These are phyloP conservation scores for Vidua macroura DNA, from an alignment of 2,113 vertebrate genomes.

Conservation along the genomic window DNA sequence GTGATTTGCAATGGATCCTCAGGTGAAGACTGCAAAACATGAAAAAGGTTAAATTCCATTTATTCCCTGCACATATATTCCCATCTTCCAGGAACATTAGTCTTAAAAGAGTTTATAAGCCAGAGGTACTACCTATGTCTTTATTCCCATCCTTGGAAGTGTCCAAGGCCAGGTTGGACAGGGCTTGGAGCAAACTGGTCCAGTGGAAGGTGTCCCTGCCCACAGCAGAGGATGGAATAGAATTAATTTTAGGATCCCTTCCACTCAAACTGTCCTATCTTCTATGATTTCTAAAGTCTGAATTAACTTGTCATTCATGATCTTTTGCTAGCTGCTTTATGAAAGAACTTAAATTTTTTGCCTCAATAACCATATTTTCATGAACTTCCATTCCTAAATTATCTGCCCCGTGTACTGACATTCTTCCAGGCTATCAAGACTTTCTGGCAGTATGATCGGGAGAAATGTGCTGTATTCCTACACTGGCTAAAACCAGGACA, in stretches of 20 bases:
- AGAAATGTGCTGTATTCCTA: not conserved
- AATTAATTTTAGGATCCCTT: not conserved
- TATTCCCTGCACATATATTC: not conserved
- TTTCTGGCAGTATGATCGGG: not conserved
- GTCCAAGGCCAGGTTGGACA: not conserved
- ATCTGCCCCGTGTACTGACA: not conserved
- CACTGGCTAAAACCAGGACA: not conserved
- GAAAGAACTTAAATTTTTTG: not conserved
- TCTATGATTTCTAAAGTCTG: not conserved
- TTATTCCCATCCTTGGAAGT: not conserved
- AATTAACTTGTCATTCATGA: not conserved
- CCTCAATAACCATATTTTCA: not conserved
- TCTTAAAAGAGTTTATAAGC: not conserved
- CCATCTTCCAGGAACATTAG: not conserved
- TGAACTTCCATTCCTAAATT: not conserved
- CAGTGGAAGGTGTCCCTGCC: not conserved
- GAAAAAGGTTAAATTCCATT: not conserved
- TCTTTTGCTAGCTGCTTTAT: not conserved
- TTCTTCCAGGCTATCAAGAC: not conserved
- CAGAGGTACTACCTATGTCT: not conserved
- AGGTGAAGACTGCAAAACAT: not conserved
- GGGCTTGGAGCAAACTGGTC: not conserved
- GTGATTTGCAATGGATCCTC: not conserved
- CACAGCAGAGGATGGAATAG: rapidly evolving
- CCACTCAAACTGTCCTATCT: not conserved